Conservation (phyloP, 1,140 invertebrate species). For the Druon quercuslanigerum region DNA sequence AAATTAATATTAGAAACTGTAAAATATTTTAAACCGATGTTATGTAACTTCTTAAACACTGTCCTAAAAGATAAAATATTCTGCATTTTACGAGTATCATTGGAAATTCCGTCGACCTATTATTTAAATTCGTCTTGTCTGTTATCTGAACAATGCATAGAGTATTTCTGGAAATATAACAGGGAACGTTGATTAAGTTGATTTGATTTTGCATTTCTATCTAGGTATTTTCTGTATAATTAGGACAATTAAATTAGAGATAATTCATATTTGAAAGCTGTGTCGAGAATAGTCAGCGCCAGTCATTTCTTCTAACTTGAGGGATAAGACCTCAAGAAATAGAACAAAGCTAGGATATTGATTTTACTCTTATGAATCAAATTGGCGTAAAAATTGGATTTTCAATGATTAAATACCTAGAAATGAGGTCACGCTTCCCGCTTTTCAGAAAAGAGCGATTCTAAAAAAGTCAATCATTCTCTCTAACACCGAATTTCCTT, state of each 20-base stretch:
- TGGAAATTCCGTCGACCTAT: not conserved
- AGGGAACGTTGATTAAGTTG: too few relatives aligned
- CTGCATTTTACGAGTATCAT: not conserved
- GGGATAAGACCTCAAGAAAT: too few relatives aligned
- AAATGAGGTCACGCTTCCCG: slow-evolving; percentile 19
- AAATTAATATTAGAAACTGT: too few relatives aligned
- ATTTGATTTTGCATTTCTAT: too few relatives aligned
- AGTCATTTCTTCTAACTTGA: too few relatives aligned
- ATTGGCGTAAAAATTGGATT: not conserved
- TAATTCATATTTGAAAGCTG: too few relatives aligned
- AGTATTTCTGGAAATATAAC: slow-evolving; percentile 1
- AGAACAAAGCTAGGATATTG: not conserved
- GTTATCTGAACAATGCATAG: not conserved
- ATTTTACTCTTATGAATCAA: not conserved
- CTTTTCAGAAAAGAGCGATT: slow-evolving; percentile 15
- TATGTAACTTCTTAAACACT: not conserved
- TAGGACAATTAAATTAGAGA: too few relatives aligned
- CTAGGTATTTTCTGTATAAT: too few relatives aligned
- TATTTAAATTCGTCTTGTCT: slow-evolving; percentile 16
- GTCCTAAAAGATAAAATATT: not conserved
- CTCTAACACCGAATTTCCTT: not conserved
- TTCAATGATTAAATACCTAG: not conserved
- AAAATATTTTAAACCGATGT: too few relatives aligned
- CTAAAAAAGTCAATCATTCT: not conserved
- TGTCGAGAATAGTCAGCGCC: too few relatives aligned